Base-by-base conservation (phyloP, 1,140 invertebrate genomes). In the Saxidomus purpurata region DNA sequence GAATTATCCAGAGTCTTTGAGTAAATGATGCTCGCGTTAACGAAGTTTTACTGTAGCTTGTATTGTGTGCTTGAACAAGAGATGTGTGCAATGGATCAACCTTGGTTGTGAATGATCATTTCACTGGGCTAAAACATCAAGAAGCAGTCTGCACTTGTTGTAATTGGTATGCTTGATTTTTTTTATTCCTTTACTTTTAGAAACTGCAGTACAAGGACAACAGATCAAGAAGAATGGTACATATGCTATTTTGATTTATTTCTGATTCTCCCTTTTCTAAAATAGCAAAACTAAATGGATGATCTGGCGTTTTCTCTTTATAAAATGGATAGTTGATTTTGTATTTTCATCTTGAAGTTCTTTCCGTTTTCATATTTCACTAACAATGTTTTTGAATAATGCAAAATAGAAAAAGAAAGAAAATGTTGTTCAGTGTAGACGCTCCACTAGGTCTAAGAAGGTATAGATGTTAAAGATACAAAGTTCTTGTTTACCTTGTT, bases 181-280 rank as follows among this genome's bases (percentile, higher is more conserved):
- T 36, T 87, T 61, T 87, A 36, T 67, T 87, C 38, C 9, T 87
- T 87, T 87, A 76, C 43, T 87, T 87, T 22, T 85, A 82, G 80
- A 82, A 82, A 38, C 59, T 82, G 80, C 55, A 43, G 80, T 82
- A 36, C 80, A 82, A 67, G 43, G 80, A 82, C 55, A 67, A 67
- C 55, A 82, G 80, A 82, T 22, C 80, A 38, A 67, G 55, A 63
- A 82, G 61, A 67, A 82, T 63, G 80, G 80, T 82, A 82, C 55
- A 67, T 63, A 49, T 79, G 6, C 13, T 79, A 43, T 76, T 76
- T 76, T 34, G 28, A 19, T 38, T 79, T 79, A 19, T 36, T n/a
- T 38, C 43, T 74, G 15, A 40, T 55, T 22, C 25, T n/a, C 1
- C 0, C 34, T 47, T 71, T 91, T 79, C n/a, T 52, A 34, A 19